Evolutionary conservation across 2,888 invertebrate genomes (phyloP), one percentile per base, ranked within the genome.

Genomic region (Eristalinus aeneus): DNA sequence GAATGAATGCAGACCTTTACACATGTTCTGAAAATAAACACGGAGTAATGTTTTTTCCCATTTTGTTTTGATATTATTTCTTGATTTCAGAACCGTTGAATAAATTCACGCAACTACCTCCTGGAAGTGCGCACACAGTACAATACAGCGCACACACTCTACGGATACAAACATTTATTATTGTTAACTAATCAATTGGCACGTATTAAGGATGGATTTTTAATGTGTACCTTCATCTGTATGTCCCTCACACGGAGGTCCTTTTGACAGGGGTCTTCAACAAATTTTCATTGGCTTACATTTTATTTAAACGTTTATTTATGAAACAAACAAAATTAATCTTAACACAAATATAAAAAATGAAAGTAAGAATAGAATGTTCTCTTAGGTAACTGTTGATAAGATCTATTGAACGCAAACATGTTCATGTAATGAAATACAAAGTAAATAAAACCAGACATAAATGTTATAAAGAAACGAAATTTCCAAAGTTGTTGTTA

Each of bases 51-150:
- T 61, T 20, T n/a, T n/a, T n/a, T 34, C 53, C 31, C 31, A 10
- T 69, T 63, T 58, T 58, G 64, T 58, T 53, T 75, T 60, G 64
- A 4, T 23, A 16, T 3, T 46, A n/a, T 60, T 8, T 75, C 22
- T 67, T 53, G 75, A 23, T 32, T 89, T 86, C 88, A 91, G 91
- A 64, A 88, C 90, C 88, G 91, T 90, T 77, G 90, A 91, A 90
- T 92, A 91, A 91, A 88, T 63, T 61, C 53, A 76, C 60, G 56
- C 65, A 31, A 71, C 63, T 83, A 78, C 78, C 82, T 87, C 74
- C 39, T 58, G 4, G 9, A 74, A 73, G 79, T 78, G 80, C 76
- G 80, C 83, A 87, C 74, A 58, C 46, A 46, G n/a, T 6, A 72
- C 9, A 67, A 67, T 31, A 56, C 53, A 64, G 72, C 71, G 76